A percentile compares a stretch with the other conserved stretches of the same genome.
phyloP scores from a whole-genome alignment of 2,797 vertebrate species.

The Euthynnus affinis region DNA sequence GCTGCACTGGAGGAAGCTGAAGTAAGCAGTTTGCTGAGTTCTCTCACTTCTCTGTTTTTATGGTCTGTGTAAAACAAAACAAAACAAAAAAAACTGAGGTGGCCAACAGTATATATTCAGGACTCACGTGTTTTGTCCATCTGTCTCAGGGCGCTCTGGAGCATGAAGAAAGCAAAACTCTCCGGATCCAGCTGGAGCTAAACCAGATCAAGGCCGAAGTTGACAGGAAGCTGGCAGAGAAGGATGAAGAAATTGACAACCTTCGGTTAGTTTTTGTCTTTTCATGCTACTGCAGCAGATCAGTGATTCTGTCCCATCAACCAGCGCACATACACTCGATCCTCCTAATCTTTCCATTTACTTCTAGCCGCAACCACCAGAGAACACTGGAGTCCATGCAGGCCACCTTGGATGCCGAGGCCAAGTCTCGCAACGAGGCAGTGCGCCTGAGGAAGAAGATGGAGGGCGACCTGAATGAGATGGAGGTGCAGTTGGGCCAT shows the following conservation, averaged over 20 bases:
- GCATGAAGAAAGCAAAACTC: conserved; percentile 95
- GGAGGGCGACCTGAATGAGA: conserved; percentile 95
- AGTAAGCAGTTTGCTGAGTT: conserved; percentile 74
- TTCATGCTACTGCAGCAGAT: not conserved
- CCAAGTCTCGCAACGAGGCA: conserved; percentile 92
- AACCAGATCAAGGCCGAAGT: conserved; percentile 94
- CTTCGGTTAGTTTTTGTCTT: conserved; percentile 72
- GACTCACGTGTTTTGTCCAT: not conserved
- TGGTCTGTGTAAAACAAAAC: not conserved
- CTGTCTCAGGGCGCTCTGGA: conserved; percentile 90
- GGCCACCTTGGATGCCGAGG: conserved; percentile 90
- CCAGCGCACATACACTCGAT: not conserved
- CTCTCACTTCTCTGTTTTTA: not conserved
- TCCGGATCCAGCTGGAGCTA: conserved; percentile 93
- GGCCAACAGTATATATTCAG: not conserved
- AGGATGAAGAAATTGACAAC: conserved; percentile 92
- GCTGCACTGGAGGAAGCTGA: conserved; percentile 94
- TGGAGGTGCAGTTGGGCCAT: conserved; percentile 94
- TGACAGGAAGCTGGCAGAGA: conserved; percentile 93
- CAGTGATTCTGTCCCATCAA: not conserved
- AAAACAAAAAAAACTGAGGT: not conserved
- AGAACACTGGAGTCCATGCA: conserved; percentile 93
- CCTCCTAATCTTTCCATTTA: not conserved
- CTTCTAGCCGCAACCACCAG: conserved; percentile 92
- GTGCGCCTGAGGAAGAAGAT: conserved; percentile 94